phyloP scores from a whole-genome alignment of 1,140 invertebrate species.

The Brachionus angularis region DNA sequence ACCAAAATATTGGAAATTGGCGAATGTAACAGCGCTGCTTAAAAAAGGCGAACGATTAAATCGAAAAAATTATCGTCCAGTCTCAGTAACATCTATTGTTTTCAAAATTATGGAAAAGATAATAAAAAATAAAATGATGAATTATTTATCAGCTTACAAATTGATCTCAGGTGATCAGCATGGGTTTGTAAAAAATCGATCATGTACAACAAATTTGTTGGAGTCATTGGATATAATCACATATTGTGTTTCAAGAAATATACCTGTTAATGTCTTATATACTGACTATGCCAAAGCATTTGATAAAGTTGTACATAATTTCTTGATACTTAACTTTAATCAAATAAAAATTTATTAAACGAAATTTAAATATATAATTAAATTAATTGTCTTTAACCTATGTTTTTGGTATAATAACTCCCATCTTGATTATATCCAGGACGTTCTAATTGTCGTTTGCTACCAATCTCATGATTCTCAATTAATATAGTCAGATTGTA shows the following conservation, averaged over 20 bases:
- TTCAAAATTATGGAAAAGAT: constrained; percentile 17
- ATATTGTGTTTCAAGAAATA: background rate
- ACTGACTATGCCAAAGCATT: constrained; percentile 20
- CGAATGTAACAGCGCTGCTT: constrained; percentile 36
- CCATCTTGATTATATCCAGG: no score
- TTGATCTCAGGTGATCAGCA: constrained; percentile 2
- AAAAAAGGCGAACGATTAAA: constrained; percentile 24
- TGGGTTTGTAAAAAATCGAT: constrained; percentile 1
- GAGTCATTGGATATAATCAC: background rate
- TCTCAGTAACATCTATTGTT: constrained; percentile 1
- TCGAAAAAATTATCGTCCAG: constrained; percentile 37
- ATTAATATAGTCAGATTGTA: no score
- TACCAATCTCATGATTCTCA: no score
- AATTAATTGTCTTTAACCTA: no score
- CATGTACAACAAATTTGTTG: constrained; percentile 19
- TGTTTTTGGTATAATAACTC: no score
- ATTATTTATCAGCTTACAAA: constrained; percentile 18
- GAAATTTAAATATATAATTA: no score
- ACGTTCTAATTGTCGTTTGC: no score
- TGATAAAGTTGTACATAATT: no score
- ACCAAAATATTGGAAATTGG: constrained; percentile 25
- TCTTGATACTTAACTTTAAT: no score
- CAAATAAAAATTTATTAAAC: no score
- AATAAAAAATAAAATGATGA: background rate
- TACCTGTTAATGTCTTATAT: background rate